Conservation (phyloP, 2,888 invertebrate species). For the Sceliomorpha sp. region DNA sequence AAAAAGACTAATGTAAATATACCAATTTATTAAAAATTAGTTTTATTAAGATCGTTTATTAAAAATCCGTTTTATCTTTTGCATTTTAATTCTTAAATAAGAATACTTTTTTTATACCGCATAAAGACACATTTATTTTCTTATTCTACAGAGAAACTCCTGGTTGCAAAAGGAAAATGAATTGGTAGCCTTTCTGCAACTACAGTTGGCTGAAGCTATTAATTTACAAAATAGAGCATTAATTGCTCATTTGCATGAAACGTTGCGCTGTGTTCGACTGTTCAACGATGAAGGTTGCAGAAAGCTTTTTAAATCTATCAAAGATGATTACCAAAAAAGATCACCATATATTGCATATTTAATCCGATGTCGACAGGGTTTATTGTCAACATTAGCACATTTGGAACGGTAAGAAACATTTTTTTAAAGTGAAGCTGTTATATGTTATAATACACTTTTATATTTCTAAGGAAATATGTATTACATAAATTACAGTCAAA, state of each 20-base stretch:
- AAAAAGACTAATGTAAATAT: too few species aligned
- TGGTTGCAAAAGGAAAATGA: constrained; percentile 80
- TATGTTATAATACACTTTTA: too few species aligned
- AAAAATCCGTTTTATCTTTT: too few species aligned
- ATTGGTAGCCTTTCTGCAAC: constrained; percentile 85
- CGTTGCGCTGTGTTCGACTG: constrained; percentile 88
- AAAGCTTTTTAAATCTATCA: constrained; percentile 87
- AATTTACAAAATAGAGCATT: constrained; percentile 89
- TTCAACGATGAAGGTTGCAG: constrained; percentile 87
- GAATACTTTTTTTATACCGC: too few species aligned
- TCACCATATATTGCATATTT: constrained; percentile 92
- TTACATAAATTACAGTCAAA: too few species aligned
- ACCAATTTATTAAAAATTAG: too few species aligned
- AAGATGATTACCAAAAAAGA: constrained; percentile 88
- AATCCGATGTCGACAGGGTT: constrained; percentile 88
- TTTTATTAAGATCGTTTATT: too few species aligned
- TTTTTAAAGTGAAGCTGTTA: too few species aligned
- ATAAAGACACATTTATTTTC: too few species aligned
- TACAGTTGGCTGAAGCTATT: constrained; percentile 91
- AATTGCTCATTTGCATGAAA: constrained; percentile 91
- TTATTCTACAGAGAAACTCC: constrained; percentile 71
- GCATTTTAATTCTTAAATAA: constrained; percentile 10
- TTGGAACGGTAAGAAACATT: constrained; percentile 83
- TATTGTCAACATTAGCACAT: constrained; percentile 88
- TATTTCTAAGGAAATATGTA: too few species aligned